Percentiles rank a stretch among this genome's conserved stretches.
Evolutionary conservation across 1,140 invertebrate genomes (phyloP).

Genomic region (Nixonia krombeini): DNA sequence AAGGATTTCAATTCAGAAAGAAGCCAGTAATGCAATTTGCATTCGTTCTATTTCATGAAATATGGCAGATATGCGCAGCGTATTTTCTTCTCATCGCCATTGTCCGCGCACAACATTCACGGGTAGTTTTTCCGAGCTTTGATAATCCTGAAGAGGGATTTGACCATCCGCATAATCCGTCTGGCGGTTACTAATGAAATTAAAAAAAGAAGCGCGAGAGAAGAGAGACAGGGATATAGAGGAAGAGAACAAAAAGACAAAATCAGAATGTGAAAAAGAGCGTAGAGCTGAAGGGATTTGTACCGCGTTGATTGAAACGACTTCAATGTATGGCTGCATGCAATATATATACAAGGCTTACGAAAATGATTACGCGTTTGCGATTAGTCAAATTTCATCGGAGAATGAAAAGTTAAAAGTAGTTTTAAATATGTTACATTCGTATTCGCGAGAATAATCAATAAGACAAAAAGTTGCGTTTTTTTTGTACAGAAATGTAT

Average conservation of each 20-base stretch:
- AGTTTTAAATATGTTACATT: no score
- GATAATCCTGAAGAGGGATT: slow-evolving; percentile 63
- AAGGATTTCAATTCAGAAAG: slow-evolving; percentile 43
- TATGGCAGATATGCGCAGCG: slow-evolving; percentile 27
- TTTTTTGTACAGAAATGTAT: no score
- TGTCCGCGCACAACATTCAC: slow-evolving; percentile 54
- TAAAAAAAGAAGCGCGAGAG: slow-evolving; percentile 55
- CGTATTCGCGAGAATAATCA: no score
- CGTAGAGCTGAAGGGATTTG: slow-evolving; percentile 61
- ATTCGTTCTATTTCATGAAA: slow-evolving; percentile 32
- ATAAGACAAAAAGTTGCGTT: no score
- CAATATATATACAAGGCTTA: no score
- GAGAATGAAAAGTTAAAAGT: no score
- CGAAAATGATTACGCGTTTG: no score
- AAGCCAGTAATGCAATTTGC: slow-evolving; percentile 40
- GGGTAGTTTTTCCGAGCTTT: slow-evolving; percentile 64
- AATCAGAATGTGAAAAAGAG: slow-evolving; percentile 53
- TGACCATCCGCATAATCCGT: slow-evolving; percentile 59
- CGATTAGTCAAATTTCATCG: no score
- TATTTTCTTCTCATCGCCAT: slow-evolving; percentile 47
- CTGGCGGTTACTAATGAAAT: slow-evolving; percentile 69
- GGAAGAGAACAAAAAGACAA: slow-evolving; percentile 34
- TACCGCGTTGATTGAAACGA: slow-evolving; percentile 67
- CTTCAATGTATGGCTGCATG: slow-evolving; percentile 55
- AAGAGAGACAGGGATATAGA: slow-evolving; percentile 14